Evolutionary conservation across 2,797 vertebrate species (phyloP).

Genomic region (Gila robusta): DNA sequence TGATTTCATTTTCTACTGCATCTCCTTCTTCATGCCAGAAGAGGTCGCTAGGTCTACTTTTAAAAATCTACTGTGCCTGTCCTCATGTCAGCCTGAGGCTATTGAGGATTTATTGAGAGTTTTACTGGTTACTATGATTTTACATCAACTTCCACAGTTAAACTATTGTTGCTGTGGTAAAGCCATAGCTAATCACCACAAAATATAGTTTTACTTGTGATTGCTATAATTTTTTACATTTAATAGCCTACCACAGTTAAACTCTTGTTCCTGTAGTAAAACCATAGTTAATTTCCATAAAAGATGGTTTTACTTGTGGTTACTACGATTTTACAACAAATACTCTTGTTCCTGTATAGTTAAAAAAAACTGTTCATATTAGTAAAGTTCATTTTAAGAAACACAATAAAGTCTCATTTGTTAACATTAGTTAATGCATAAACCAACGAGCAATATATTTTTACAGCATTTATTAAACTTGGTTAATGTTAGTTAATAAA

Average conservation of each 20-base stretch:
- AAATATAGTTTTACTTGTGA: background rate
- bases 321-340: background rate
- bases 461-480: background rate
- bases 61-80: background rate
- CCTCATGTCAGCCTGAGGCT: background rate
- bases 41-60: background rate
- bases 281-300: background rate
- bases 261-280: background rate
- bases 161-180: background rate
- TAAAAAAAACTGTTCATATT: background rate
- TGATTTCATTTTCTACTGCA: background rate
- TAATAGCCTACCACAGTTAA: background rate
- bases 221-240: background rate
- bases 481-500: background rate
- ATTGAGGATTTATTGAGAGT: background rate
- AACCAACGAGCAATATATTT: background rate
- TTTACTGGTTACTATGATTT: background rate
- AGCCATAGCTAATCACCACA: background rate
- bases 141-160: background rate
- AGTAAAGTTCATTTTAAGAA: background rate
- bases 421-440: background rate
- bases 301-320: background rate
- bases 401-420: background rate
- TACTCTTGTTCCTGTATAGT: background rate
- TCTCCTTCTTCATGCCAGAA: background rate